A percentile compares a stretch with the other conserved stretches of the same genome.
Conservation (phyloP, 2,113 vertebrate genomes). For the Poeciliopsis prolifica region DNA sequence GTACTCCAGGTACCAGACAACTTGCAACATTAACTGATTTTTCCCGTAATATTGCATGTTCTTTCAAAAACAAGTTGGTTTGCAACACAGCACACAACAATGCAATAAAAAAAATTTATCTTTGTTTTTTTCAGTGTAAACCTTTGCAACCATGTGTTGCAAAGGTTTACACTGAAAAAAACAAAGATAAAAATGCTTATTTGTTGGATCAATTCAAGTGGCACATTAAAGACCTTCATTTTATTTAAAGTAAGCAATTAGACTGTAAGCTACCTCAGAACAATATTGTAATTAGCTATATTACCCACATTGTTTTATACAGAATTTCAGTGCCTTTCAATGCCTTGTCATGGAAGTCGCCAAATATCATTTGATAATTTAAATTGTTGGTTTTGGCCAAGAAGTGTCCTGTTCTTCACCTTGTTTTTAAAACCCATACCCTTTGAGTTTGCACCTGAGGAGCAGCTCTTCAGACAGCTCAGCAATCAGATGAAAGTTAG, state of each 20-base stretch:
- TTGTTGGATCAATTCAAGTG: background rate
- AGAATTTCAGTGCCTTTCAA: background rate
- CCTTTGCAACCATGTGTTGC: too few relatives aligned
- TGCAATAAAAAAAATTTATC: too few relatives aligned
- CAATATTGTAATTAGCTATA: background rate
- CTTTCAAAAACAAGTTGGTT: too few relatives aligned
- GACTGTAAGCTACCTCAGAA: background rate
- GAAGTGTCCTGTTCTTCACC: background rate
- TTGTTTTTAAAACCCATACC: background rate
- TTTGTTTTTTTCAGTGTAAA: too few relatives aligned
- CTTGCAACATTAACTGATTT: background rate
- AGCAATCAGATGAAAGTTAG: slow-evolving; percentile 61
- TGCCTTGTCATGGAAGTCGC: background rate
- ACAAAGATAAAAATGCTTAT: background rate
- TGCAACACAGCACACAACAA: too few relatives aligned
- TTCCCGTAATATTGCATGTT: background rate
- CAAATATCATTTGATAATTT: background rate
- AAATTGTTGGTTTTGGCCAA: background rate
- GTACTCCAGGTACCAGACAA: background rate
- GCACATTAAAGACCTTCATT: background rate
- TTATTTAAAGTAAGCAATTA: background rate
- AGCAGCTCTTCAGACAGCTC: slow-evolving; percentile 44
- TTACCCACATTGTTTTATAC: background rate
- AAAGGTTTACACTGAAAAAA: too few relatives aligned
- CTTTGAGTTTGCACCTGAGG: slow-evolving; percentile 34